phyloP scores from a whole-genome alignment of 92 coral and sea anemone genomes.

The Montipora capitata region DNA sequence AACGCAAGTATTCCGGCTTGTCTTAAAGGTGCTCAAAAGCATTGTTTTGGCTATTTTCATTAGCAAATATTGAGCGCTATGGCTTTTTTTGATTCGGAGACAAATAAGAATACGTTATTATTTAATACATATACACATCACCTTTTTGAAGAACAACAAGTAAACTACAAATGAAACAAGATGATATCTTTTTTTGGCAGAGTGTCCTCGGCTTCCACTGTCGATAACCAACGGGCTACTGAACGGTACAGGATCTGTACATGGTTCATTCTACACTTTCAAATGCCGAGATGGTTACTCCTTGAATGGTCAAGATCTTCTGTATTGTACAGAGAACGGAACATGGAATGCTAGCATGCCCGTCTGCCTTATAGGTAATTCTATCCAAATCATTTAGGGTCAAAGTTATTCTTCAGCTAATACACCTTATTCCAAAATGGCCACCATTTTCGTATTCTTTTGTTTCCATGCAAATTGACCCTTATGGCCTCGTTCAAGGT shows the following conservation, averaged over 20 bases:
- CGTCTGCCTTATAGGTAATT: constrained; percentile 14
- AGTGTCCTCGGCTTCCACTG: constrained; percentile 7
- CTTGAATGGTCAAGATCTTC: background rate
- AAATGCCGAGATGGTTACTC: constrained; percentile 10
- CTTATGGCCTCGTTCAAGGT: too few species aligned
- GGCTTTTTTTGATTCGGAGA: too few species aligned
- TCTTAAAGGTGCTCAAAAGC: constrained; percentile 12
- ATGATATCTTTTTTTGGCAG: background rate
- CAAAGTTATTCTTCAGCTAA: background rate
- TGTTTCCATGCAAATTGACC: too few species aligned
- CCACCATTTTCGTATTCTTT: too few species aligned
- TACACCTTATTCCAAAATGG: too few species aligned
- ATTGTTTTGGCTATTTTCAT: background rate
- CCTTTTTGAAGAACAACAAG: too few species aligned
- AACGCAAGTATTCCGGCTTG: constrained; percentile 34
- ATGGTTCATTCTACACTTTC: constrained; percentile 21
- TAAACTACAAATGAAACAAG: too few species aligned
- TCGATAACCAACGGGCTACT: background rate
- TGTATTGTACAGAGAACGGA: constrained; percentile 16
- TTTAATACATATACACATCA: too few species aligned
- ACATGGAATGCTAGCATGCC: constrained; percentile 21
- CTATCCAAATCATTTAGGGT: background rate
- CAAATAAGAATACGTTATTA: too few species aligned
- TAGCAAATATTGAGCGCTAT: too few species aligned
- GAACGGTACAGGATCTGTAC: constrained; percentile 5